Evolutionary conservation across 2,797 vertebrate species (phyloP), one percentile per base, ranked within the genome.

Genomic region (Cossypha caffra): DNA sequence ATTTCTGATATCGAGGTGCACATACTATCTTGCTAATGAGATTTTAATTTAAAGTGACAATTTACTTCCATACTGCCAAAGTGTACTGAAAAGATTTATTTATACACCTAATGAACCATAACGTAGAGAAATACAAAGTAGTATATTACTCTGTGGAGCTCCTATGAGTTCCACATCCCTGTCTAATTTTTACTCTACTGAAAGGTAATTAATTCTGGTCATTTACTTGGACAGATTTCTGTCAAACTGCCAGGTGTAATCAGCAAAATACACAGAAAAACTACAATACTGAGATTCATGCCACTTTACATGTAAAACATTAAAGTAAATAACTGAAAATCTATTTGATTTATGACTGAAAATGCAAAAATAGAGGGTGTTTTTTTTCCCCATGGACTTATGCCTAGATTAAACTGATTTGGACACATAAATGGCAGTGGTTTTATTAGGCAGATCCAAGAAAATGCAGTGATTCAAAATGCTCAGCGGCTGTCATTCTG

Each of bases 41-140:
- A 95, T 45, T 69, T 93, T 94, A 94, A 93, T 94, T 96, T 84
- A 95, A 93, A 64, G 91, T 43, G 80, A 90, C 90, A 93, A 89
- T 79, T 92, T 93, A 80, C 69, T 94, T 97, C 69, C 85, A 76
- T 67, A 63, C 67, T 90, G 87, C 31, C 82, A 79, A 87, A 89
- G 31, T 33, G 11, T 51, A 96, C 38, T 58, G 47, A 81, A 95
- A 93, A 89, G 38, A 92, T 86, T 91, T 96, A 94, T 93, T 96
- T 95, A 68, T 73, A 68, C 15, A 79, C 19, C 47, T 89, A 90
- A 96, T 76, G 74, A 96, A 88, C 74, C 79, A 48, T 78, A 94
- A 92, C 9, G 0, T 5, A 66, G 45, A 91, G 31, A 76, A 47
- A 24, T 51, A 35, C 23, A 89, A 35, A 88, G 19, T 8, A 78